Percentiles rank a stretch among this genome's conserved stretches.
Conservation (phyloP, 92 coral and sea anemone species). For the Epizoanthus rinbou region DNA sequence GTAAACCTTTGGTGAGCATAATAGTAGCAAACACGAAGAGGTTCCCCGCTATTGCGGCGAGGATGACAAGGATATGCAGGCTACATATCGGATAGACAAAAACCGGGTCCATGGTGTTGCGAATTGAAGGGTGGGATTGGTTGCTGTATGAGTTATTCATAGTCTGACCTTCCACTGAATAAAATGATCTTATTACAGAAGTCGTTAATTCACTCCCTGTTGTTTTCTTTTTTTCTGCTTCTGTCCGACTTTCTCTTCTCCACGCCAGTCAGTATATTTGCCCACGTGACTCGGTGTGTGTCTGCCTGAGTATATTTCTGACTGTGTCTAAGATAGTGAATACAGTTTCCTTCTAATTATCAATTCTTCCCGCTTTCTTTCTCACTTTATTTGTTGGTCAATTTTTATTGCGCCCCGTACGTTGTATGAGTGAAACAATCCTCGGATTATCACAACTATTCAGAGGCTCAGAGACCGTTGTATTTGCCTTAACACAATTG, state of each 20-base stretch:
- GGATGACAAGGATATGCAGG: slow-evolving; percentile 52
- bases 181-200: neutral
- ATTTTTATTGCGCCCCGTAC: no score
- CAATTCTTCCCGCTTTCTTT: no score
- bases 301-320: neutral
- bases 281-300: neutral
- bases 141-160: slow-evolving; percentile 9
- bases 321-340: no score
- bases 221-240: neutral
- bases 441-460: no score
- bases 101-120: slow-evolving; percentile 15
- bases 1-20: slow-evolving; percentile 59
- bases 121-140: neutral
- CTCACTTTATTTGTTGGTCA: no score
- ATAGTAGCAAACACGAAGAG: slow-evolving; percentile 75
- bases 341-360: no score
- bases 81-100: slow-evolving; percentile 32
- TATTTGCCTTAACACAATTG: no score
- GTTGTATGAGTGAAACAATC: no score
- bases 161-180: neutral
- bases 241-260: neutral
- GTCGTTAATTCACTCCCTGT: neutral
- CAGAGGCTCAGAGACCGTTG: no score
- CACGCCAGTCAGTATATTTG: neutral
- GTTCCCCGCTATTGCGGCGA: slow-evolving; percentile 78